Conservation (phyloP, 2,113 vertebrate species). For the Stercorarius parasiticus region DNA sequence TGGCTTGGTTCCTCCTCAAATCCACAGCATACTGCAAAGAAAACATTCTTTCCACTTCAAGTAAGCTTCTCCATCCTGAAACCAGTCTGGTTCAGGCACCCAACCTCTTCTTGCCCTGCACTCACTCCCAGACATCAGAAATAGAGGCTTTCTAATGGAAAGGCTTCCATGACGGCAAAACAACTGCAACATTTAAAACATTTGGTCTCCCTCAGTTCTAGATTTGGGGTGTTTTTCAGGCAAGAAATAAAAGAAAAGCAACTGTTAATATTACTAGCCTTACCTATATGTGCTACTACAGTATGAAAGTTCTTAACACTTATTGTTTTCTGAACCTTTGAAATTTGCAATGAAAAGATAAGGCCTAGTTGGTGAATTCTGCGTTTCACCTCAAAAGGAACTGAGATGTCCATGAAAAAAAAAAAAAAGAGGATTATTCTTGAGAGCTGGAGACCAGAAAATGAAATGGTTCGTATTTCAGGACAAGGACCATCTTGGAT, state of each 20-base stretch:
- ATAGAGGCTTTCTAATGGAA: not conserved
- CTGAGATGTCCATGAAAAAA: not conserved
- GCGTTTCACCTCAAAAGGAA: not conserved
- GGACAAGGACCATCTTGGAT: not conserved
- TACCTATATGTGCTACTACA: not conserved
- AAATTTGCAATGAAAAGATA: not conserved
- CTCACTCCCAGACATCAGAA: not conserved
- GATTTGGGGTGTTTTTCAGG: not conserved
- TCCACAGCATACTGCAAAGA: not conserved
- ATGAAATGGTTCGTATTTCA: not conserved
- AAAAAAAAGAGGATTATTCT: not conserved
- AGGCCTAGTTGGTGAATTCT: not conserved
- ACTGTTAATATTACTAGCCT: not conserved
- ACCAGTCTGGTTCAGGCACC: not conserved
- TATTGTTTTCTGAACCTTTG: not conserved
- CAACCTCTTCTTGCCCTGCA: not conserved
- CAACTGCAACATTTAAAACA: not conserved
- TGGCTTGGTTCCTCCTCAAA: conserved; percentile 20
- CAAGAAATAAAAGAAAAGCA: not conserved
- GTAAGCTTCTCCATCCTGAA: not conserved
- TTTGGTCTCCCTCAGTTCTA: not conserved
- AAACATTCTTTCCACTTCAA: conserved; percentile 32
- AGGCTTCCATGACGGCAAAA: not conserved
- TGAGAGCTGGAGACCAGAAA: not conserved
- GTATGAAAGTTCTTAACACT: not conserved